Evolutionary conservation across 2,888 invertebrate genomes (phyloP).

Genomic region (Erpobdella octoculata): DNA sequence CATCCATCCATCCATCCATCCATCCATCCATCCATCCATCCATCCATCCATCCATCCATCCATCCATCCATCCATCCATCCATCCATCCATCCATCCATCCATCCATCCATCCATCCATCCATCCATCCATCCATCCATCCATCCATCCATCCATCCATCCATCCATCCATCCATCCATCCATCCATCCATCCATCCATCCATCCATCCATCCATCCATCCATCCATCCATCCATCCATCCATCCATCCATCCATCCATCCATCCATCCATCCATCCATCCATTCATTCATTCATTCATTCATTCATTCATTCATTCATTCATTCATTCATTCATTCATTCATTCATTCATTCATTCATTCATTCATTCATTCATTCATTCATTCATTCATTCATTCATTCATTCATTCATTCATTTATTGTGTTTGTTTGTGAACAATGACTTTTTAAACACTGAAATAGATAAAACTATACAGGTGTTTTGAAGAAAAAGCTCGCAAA

Average conservation of each 20-base stretch:
- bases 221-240: background rate
- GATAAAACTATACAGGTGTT: too few relatives aligned
- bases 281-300: background rate
- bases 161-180: slow-evolving; percentile 1
- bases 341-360: background rate
- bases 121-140: slow-evolving; percentile 1
- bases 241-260: background rate
- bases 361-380: background rate
- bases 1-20: too few relatives aligned
- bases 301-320: background rate
- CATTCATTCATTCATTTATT: too few relatives aligned
- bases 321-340: background rate
- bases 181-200: slow-evolving; percentile 1
- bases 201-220: background rate
- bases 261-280: too few relatives aligned
- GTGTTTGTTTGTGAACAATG: background rate
- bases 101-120: slow-evolving; percentile 1
- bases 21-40: too few relatives aligned
- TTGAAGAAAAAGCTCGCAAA: too few relatives aligned
- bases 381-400: background rate
- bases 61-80: too few relatives aligned
- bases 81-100: too few relatives aligned
- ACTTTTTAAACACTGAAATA: too few relatives aligned
- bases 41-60: too few relatives aligned
- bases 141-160: background rate